Evolutionary conservation across 2,888 invertebrate species (phyloP), one percentile per base, ranked within the genome.

Genomic region (Glaucopsyche alexis): DNA sequence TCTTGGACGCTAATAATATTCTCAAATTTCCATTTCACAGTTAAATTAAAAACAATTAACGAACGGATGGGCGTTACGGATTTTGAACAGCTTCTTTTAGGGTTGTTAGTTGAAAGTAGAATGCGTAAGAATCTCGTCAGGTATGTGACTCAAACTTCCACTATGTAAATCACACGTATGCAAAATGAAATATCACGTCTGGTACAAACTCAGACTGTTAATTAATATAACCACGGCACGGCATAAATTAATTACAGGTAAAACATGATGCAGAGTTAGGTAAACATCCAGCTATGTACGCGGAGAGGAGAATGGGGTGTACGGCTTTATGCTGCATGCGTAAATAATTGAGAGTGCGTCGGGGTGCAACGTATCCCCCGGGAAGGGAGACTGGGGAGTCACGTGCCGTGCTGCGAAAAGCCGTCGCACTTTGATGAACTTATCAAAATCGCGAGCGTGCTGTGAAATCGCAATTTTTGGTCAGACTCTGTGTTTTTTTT

Each of bases 391-490:
- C 29, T 60, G 71, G 78, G 70, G 60, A 74, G 79, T 73, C 82
- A 79, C 82, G 83, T 80, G 83, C 75, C 77, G 72, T 65, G 72
- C 70, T 50, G 50, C 40, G 69, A 47, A 74, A 75, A 76, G 73
- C 74, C 76, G 73, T 73, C 75, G 72, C 73, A 73, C 71, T 74
- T 78, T 80, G 82, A 83, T 80, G 77, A 79, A 78, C 81, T 79
- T 78, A 82, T 82, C 78, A 77, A 60, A n/a, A n/a, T n/a, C n/a
- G n/a, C n/a, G n/a, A 71, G 70, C 76, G 71, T 74, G 72, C 72
- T 71, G 71, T 60, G 38, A 19, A 72, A 66, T 72, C 70, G 77
- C 78, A 79, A 80, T 82, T 81, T 80, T 78, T 67, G 66, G n/a
- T 72, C 52, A 8, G 9, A 55, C 16, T 49, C 13, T 19, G 19